Evolutionary conservation across 2,888 invertebrate genomes (phyloP), one percentile per base, ranked within the genome.

Genomic region (Leucania comma): DNA sequence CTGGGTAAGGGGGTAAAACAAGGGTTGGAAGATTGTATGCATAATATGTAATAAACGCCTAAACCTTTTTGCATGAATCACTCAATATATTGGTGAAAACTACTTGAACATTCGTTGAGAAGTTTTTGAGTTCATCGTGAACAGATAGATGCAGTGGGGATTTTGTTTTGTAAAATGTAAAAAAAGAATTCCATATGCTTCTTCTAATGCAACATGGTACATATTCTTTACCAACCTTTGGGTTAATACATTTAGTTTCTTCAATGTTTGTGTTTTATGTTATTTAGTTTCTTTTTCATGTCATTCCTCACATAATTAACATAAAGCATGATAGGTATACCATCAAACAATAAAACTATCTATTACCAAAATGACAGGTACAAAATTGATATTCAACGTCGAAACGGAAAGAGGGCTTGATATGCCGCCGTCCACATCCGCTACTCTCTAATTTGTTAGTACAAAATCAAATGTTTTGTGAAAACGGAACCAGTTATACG

Each of bases 401-500:
- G 60, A 64, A 82, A 62, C 75, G 82, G 82, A 82, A 75, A 68
- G 70, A 79, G 82, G 79, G 82, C 5, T 35, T 72, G 38, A 59
- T 65, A 26, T 50, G 60, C 50, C 81, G 58, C 64, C 60, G 22
- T n/a, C 46, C 2, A 72, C 84, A 84, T 87, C 88, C 87, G 74
- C 57, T 68, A 75, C 81, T 86, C 83, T 85, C 87, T 86, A 88
- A 88, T 87, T 83, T 83, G 85, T 84, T 83, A 86, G 69, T 76
- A 84, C 9, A 68, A 68, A 57, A 46, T 35, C 75, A 73, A 80
- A 77, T 74, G 83, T 84, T 89, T 90, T 87, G 88, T 90, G 83
- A 78, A 85, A 90, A 89, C 87, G 90, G 90, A 90, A 90, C 89
- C 85, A 78, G 90, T 94, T 94, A 92, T 88, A 91, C 92, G 93